A percentile compares a stretch with the other conserved stretches of the same genome.
These are phyloP conservation scores for Acanthurus tractus DNA, from an alignment of 2,797 vertebrate genomes.

Conservation along the genomic window DNA sequence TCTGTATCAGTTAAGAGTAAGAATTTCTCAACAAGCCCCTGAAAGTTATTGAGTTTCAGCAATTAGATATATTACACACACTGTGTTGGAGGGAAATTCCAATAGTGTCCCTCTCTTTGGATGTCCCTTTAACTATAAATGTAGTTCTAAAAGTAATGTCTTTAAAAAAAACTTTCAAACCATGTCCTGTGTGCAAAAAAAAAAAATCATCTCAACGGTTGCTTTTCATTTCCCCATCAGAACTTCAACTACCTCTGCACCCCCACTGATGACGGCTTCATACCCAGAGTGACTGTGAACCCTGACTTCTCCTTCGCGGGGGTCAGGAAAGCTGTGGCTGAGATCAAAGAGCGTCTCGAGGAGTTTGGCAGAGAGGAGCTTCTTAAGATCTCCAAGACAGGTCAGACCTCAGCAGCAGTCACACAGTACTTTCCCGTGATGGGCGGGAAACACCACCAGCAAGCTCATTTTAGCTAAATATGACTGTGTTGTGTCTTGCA, in stretches of 20 bases:
- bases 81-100: not conserved
- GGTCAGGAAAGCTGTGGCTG: conserved; percentile 86
- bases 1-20: not conserved
- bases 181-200: no score
- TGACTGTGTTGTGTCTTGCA: conserved; percentile 54
- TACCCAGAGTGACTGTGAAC: conserved; percentile 85
- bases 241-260: conserved; percentile 90
- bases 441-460: not conserved
- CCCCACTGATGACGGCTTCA: conserved; percentile 87
- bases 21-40: not conserved
- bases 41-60: not conserved
- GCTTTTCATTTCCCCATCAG: conserved; percentile 58
- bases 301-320: conserved; percentile 86
- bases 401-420: conserved; percentile 60
- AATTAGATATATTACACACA: not conserved
- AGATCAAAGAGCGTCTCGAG: conserved; percentile 87
- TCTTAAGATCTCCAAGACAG: conserved; percentile 86
- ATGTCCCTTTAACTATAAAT: not conserved
- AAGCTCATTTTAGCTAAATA: not conserved
- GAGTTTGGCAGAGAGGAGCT: conserved; percentile 87
- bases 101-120: not conserved
- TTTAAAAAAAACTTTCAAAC: not conserved
- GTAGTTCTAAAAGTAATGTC: not conserved
- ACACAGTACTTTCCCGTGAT: not conserved
- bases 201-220: not conserved